These are phyloP conservation scores for Paralichthys olivaceus DNA, from an alignment of 2,113 vertebrate genomes.

Conservation along the genomic window DNA sequence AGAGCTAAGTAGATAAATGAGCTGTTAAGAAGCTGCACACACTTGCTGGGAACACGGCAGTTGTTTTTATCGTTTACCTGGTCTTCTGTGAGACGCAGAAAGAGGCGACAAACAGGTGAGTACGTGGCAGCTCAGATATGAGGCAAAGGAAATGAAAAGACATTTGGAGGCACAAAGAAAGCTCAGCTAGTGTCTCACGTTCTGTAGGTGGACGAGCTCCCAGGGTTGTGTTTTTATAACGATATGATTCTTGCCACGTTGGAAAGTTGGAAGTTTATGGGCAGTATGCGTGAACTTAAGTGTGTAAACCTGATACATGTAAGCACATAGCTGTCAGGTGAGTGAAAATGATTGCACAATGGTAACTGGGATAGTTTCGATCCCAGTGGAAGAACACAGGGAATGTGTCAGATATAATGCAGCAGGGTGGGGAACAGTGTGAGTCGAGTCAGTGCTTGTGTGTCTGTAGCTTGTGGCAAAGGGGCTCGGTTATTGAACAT, in stretches of 20 bases:
- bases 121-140: neutral
- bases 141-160: neutral
- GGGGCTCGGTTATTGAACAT: neutral
- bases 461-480: constrained; percentile 4
- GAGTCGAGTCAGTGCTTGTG: constrained; percentile 2
- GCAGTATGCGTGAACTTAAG: neutral
- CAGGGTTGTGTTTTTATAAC: neutral
- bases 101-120: constrained; percentile 72
- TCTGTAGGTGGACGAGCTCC: neutral
- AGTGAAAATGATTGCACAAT: neutral
- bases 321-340: neutral
- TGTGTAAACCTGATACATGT: neutral
- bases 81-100: constrained; percentile 71
- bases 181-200: neutral
- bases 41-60: constrained; percentile 6
- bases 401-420: neutral
- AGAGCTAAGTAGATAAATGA: constrained; percentile 33
- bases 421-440: neutral
- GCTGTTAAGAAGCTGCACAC: constrained; percentile 16
- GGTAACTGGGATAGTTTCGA: neutral
- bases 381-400: neutral
- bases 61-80: constrained; percentile 22
- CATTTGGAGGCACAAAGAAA: neutral
- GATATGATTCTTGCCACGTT: neutral
- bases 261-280: neutral